Base-by-base conservation (phyloP, 1,140 invertebrate genomes). In the Drosophila melanica region DNA sequence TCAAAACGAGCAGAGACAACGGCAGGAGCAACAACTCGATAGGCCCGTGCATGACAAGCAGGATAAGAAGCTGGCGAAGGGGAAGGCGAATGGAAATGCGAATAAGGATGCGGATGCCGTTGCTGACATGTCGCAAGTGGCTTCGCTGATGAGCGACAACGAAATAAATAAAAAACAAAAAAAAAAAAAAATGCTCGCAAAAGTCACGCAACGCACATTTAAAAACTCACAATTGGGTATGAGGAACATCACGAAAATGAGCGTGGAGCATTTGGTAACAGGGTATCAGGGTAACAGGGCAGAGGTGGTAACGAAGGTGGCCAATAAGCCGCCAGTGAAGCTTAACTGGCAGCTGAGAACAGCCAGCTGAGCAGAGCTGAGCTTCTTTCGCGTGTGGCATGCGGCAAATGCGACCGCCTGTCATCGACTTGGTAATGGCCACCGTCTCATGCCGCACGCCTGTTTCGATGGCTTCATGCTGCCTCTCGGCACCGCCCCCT, bases 141-240 rank as follows among this genome's bases (percentile, higher is more conserved):
- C 66, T 63, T 68, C 80, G 66, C 72, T 84, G 80, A 77, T 84
- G 80, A 80, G 68, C 62, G 44, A 35, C 50, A 44, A 54, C 23
- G 51, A 51, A 39, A 75, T 62, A 23, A 23, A 65, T 58, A 74
- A 63, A 66, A 62, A 8, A 23, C 16, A 41, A 44, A 8, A 23
- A 27, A 41, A 44, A 72, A 73, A 60, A 72, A 79, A 73, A 84
- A 75, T 62, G 47, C 51, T 60, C 75, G 47, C 70, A 82, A 71
- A 79, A 84, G 81, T 84, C 81, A 85, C 81, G 81, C 81, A 85
- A 85, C 65, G 60, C 81, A 57, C 81, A 85, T 85, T 80, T 74
- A 65, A 82, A 55, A 62, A 53, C 58, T 37, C 37, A 63, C 59
- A 73, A 73, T 44, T 27, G 53, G 41, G 33, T 12, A 45, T n/a